Base-by-base conservation (phyloP, 2,888 invertebrate genomes). In the Pecten maximus region DNA sequence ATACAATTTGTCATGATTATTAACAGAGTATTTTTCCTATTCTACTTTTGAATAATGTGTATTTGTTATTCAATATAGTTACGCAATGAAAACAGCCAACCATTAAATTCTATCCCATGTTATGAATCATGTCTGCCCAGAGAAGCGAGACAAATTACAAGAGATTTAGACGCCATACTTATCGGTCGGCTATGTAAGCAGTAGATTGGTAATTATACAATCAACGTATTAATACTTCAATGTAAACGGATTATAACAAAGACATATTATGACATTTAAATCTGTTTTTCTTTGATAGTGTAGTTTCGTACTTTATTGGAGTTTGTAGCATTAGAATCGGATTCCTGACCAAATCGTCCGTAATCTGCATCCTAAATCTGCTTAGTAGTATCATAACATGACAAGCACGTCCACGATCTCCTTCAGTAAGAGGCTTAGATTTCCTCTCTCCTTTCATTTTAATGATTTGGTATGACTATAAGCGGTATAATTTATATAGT, bases 211-310 rank as follows among this genome's bases (percentile, higher is more conserved):
- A 74, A 74, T 74, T 74, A 74, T 74, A 74, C 74, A 74, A 4
- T 74, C 74, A 74, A 74, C 28, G 74, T 74, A 74, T 74, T 74
- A 74, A 74, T 74, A 74, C 74, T 74, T 35, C 74, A 28, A 74
- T 74, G 6, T 74, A 74, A 74, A 74, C 74, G 74, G 74, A 74
- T 74, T 74, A 28, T 15, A 74, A 8, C 74, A 28, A 74, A 74
- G 74, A 74, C 28, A 74, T 74, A 74, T 74, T 74, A 74, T 74
- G 74, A 74, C 74, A 74, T 74, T 74, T 74, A 35, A 74, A 74
- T 6, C 74, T 74, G 74, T 74, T 74, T 74, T 74, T 74, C 12
- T 74, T 74, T 74, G 74, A 74, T 28, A 74, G 74, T 74, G 74
- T 74, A 74, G 74, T 35, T 74, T 74, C 74, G 74, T 74, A 74